A percentile compares a stretch with the other conserved stretches of the same genome.
phyloP scores from a whole-genome alignment of 2,888 invertebrate genomes.

The Theretra japonica region DNA sequence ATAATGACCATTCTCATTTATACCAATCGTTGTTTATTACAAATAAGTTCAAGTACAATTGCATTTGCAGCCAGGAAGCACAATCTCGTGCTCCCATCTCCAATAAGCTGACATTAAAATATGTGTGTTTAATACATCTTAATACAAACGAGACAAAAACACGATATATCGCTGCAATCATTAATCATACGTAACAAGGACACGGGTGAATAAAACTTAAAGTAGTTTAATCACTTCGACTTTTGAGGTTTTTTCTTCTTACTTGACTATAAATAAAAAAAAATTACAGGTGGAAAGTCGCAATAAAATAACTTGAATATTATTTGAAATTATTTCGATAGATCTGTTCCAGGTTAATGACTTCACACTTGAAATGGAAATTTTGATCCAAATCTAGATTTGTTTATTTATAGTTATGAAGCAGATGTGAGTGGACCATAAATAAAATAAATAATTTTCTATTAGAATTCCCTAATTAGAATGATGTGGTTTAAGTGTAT shows the following conservation, averaged over 20 bases:
- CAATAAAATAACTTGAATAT: neutral
- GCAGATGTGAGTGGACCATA: neutral
- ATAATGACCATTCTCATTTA: too few relatives aligned
- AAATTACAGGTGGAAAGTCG: neutral
- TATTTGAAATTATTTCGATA: neutral
- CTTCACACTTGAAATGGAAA: neutral
- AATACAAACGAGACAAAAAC: constrained; percentile 8
- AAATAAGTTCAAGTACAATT: too few relatives aligned
- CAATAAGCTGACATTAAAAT: neutral
- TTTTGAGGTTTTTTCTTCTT: neutral
- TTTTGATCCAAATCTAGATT: neutral
- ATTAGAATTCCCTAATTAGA: too few relatives aligned
- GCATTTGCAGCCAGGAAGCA: neutral
- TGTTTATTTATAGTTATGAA: neutral
- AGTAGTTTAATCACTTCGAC: constrained; percentile 4
- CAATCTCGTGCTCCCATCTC: neutral
- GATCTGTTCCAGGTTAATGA: neutral
- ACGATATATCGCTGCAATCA: neutral
- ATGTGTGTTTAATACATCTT: neutral
- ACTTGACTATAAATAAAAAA: neutral
- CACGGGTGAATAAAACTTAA: constrained; percentile 15
- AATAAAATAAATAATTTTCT: neutral
- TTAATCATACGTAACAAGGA: constrained; percentile 21
- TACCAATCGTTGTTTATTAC: too few relatives aligned
- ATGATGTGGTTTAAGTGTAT: too few relatives aligned